Percentiles rank a stretch among this genome's conserved stretches.
Evolutionary conservation across 2,797 vertebrate species (phyloP).

Genomic region (Lacerta viridis): DNA sequence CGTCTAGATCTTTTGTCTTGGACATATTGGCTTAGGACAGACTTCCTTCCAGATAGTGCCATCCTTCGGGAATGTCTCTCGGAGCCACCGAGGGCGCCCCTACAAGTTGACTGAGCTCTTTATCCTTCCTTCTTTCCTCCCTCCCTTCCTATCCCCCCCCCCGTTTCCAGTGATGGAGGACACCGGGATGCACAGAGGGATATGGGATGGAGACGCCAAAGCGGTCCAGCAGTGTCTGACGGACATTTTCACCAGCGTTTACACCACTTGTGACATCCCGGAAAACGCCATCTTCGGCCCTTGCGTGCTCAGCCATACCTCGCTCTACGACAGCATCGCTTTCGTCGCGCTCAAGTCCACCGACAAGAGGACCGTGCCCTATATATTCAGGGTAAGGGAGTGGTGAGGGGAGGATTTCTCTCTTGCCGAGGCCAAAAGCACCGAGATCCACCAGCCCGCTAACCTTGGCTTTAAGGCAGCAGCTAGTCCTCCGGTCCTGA

Average conservation of each 20-base stretch:
- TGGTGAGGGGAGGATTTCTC: not conserved
- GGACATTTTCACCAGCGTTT: slow-evolving; percentile 98
- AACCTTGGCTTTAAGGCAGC: not conserved
- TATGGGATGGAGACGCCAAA: slow-evolving; percentile 95
- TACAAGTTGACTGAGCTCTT: not conserved
- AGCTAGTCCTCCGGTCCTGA: not conserved
- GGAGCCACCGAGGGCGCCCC: not conserved
- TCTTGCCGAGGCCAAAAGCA: not conserved
- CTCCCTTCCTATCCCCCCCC: not conserved
- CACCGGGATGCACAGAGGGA: slow-evolving; percentile 87
- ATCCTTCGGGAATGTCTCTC: no score
- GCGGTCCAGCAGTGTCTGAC: slow-evolving; percentile 97
- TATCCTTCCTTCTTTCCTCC: not conserved
- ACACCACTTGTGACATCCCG: slow-evolving; percentile 96
- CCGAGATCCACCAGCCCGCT: not conserved
- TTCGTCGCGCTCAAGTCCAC: slow-evolving; percentile 97
- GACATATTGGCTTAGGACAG: not conserved
- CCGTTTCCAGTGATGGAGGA: slow-evolving; percentile 88
- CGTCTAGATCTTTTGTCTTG: not conserved
- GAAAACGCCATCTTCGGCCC: slow-evolving; percentile 97
- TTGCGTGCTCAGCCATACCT: slow-evolving; percentile 96
- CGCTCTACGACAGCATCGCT: slow-evolving; percentile 97
- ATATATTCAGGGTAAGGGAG: slow-evolving; percentile 93
- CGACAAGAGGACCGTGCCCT: slow-evolving; percentile 96
- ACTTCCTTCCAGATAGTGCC: not conserved